Conservation (phyloP, 2,113 vertebrate genomes). For the Hyla sarda region DNA sequence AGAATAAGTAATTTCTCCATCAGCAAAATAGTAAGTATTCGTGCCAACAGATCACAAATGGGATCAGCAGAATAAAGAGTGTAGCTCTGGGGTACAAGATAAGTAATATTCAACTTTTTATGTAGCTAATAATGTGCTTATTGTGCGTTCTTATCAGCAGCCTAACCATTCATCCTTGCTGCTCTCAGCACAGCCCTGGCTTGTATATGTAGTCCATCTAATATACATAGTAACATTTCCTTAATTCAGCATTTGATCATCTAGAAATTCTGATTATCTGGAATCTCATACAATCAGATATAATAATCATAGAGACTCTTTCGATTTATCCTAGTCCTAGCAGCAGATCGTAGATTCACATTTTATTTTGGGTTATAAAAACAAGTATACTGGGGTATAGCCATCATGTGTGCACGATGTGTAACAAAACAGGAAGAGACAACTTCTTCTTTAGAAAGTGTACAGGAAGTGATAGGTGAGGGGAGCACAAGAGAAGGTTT, state of each 20-base stretch:
- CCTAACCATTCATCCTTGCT: no score
- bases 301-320: background rate
- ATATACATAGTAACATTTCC: background rate
- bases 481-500: background rate
- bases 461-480: slow-evolving; percentile 1
- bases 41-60: no score
- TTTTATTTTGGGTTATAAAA: background rate
- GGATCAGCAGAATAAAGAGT: no score
- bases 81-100: no score
- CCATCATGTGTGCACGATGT: background rate
- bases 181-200: background rate
- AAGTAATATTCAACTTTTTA: no score
- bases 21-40: no score
- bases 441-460: background rate
- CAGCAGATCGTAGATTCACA: background rate
- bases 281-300: background rate
- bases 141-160: no score
- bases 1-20: no score
- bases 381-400: background rate
- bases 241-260: background rate
- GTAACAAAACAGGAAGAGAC: background rate
- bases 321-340: background rate
- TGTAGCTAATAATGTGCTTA: no score
- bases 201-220: background rate
- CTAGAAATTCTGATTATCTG: background rate